Evolutionary conservation across 2,797 vertebrate species (phyloP), one percentile per base, ranked within the genome.

Genomic region (Hydrocynus forskahlii): DNA sequence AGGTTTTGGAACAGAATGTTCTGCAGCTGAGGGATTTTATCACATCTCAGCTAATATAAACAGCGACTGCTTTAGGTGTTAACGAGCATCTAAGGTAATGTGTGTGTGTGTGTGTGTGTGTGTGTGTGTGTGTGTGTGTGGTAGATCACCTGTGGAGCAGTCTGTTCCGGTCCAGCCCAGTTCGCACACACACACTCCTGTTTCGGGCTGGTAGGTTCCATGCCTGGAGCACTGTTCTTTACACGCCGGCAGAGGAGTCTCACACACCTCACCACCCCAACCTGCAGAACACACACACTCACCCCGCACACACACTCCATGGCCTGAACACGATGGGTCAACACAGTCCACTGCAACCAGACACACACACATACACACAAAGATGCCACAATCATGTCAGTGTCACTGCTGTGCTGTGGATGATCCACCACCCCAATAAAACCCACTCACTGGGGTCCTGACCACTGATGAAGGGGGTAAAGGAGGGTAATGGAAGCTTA

Each of bases 211-310:
- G 85, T 93, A 95, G 12, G 93, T 93, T 1, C 96, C 96, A 0
- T 96, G 96, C 4, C 95, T 94, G 0, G 96, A 96, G 88, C 96
- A 96, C 80, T 95, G 96, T 66, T 96, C 95, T 89, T 95, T 95
- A 87, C 96, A 96, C 50, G 94, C 86, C 0, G 95, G 94, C 68
- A 96, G 93, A 0, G 94, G 88, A 0, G 88, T 92, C 90, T 96
- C 95, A 1, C 96, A 96, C 89, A 91, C 93, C 29, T 93, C 5
- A 92, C 96, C 88, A 0, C 94, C 95, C 95, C 95, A 96, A 40
- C 96, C 96, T 5, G 93, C 84, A 16, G 95, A 94, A 85, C 96
- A 96, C 80, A 96, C 94, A 25, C 96, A 96, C 67, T 95, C 93
- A 54, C 94, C 95, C 75, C 95, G 94, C 5, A 96, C 93, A 5